A percentile compares a stretch with the other conserved stretches of the same genome.
Conservation (phyloP, 2,888 invertebrate genomes). For the Ganaspis brasiliensis region DNA sequence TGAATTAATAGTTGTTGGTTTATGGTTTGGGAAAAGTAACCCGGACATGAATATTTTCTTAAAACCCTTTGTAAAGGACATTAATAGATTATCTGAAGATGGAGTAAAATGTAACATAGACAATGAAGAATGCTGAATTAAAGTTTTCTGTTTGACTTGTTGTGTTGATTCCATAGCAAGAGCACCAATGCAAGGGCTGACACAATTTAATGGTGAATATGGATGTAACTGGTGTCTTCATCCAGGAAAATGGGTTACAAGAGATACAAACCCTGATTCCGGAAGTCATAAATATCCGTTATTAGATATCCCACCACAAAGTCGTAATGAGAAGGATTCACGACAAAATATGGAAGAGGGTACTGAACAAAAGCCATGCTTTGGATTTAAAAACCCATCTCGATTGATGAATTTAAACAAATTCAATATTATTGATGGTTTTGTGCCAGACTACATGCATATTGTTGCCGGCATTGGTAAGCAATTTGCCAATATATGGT, state of each 20-base stretch:
- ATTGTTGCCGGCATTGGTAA: background rate
- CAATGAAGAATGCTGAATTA: background rate
- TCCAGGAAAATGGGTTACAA: background rate
- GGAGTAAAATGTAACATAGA: background rate
- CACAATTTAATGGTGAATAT: no score
- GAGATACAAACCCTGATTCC: background rate
- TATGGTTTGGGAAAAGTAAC: no score
- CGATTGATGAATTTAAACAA: background rate
- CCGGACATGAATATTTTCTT: no score
- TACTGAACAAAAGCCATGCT: background rate
- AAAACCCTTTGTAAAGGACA: no score
- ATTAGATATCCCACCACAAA: background rate
- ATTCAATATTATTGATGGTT: constrained; percentile 3
- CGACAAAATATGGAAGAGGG: background rate
- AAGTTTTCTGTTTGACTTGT: constrained; percentile 1
- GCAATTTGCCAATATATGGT: no score
- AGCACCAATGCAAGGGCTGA: no score
- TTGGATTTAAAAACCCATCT: background rate
- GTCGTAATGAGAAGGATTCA: background rate
- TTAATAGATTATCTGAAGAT: background rate
- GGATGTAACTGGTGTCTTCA: background rate
- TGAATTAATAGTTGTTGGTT: no score
- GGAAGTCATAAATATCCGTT: constrained; percentile 4
- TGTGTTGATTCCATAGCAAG: background rate
- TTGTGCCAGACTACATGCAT: background rate